These are phyloP conservation scores for Sinotaia quadrata DNA, from an alignment of 2,888 invertebrate genomes.

Conservation along the genomic window DNA sequence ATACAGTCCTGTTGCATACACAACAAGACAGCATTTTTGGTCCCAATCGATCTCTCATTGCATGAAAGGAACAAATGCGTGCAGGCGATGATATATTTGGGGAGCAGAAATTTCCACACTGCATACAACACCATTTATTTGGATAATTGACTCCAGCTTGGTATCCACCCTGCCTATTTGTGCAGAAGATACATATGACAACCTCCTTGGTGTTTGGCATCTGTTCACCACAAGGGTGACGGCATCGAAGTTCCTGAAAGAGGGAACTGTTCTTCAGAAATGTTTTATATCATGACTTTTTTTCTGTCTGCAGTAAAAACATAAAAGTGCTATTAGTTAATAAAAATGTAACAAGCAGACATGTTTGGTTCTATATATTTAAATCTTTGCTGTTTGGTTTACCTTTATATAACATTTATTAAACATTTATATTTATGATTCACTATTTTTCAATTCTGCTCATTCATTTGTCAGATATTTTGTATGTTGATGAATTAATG, in stretches of 20 bases:
- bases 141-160: constrained; percentile 39
- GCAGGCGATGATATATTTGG: background rate
- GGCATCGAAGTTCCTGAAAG: constrained; percentile 44
- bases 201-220: constrained; percentile 39
- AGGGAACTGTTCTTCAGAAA: background rate
- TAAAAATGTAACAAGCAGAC: too few species aligned
- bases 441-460: too few species aligned
- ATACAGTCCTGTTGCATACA: background rate
- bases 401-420: too few species aligned
- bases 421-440: too few species aligned
- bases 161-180: constrained; percentile 27
- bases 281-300: background rate
- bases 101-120: constrained; percentile 39
- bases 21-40: background rate
- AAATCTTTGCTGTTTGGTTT: too few species aligned
- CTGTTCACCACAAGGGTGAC: constrained; percentile 35
- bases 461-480: too few species aligned
- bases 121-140: constrained; percentile 46
- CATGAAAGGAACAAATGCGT: constrained; percentile 23
- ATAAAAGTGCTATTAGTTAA: too few species aligned
- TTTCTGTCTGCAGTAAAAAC: too few species aligned
- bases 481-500: too few species aligned
- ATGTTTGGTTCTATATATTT: too few species aligned
- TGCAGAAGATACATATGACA: constrained; percentile 44
- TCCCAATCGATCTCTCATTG: constrained; percentile 11